Evolutionary conservation across 92 coral and sea anemone genomes (phyloP).

Genomic region (Palythoa heliodiscus): DNA sequence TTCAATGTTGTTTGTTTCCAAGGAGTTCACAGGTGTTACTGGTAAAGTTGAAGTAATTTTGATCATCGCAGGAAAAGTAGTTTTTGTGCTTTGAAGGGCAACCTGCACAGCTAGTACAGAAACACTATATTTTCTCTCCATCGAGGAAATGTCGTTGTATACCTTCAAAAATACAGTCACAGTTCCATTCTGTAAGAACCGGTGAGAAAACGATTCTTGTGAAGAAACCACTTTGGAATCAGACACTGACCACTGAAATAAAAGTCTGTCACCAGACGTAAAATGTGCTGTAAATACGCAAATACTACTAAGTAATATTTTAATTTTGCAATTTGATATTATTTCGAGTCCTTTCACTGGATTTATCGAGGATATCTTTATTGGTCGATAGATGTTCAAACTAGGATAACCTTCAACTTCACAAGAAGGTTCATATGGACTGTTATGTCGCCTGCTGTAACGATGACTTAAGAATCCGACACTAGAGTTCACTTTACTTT

Average conservation of each 20-base stretch:
- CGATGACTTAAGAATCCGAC: slow-evolving; percentile 10
- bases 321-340: slow-evolving; percentile 38
- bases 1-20: not conserved
- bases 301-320: slow-evolving; percentile 12
- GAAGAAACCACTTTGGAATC: slow-evolving; percentile 25
- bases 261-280: slow-evolving; percentile 42
- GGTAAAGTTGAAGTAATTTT: not conserved
- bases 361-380: slow-evolving; percentile 39
- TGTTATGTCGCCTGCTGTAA: slow-evolving; percentile 18
- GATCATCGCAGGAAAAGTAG: not conserved
- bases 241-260: slow-evolving; percentile 55
- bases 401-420: not conserved
- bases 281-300: slow-evolving; percentile 49
- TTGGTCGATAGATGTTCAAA: slow-evolving; percentile 26
- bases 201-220: slow-evolving; percentile 11
- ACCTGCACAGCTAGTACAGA: not conserved
- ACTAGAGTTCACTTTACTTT: slow-evolving; percentile 19
- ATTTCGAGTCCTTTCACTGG: slow-evolving; percentile 53
- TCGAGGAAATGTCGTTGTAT: slow-evolving; percentile 49
- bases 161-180: slow-evolving; percentile 38
- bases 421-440: slow-evolving; percentile 36
- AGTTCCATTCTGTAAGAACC: slow-evolving; percentile 18
- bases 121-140: slow-evolving; percentile 41
- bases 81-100: not conserved
- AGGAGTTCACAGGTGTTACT: not conserved